Conservation (phyloP, 2,113 vertebrate species). For the Ramphastos sulfuratus region DNA sequence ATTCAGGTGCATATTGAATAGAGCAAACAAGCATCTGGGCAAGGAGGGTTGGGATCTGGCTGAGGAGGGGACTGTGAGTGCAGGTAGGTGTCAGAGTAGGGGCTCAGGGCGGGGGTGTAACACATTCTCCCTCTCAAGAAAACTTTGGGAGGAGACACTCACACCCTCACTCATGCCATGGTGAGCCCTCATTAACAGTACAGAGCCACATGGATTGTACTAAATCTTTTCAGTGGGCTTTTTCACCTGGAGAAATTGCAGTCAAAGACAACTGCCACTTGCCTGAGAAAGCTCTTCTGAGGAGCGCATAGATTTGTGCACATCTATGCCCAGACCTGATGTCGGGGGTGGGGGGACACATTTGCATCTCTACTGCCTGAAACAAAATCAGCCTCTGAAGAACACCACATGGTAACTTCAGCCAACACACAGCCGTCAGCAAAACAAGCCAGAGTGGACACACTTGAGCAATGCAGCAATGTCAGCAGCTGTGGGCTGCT, state of each 20-base stretch:
- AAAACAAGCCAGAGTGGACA: neutral
- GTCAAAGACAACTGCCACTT: neutral
- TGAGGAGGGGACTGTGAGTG: neutral
- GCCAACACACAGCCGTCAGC: neutral
- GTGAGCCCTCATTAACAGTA: rapidly evolving
- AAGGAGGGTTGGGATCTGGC: neutral
- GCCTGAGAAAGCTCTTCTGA: neutral
- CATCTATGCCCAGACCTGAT: rapidly evolving
- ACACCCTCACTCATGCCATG: neutral
- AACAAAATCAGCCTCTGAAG: neutral
- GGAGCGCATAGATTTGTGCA: rapidly evolving
- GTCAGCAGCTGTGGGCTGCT: neutral
- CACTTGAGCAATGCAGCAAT: neutral
- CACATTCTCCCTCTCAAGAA: neutral
- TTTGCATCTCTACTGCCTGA: rapidly evolving
- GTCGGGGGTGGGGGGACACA: rapidly evolving
- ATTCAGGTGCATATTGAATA: neutral
- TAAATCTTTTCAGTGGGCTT: neutral
- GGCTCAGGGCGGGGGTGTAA: neutral
- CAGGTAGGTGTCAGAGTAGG: neutral
- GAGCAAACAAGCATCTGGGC: neutral
- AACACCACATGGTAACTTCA: neutral
- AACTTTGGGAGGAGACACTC: neutral
- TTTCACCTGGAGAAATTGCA: neutral
- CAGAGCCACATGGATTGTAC: neutral